phyloP scores from a whole-genome alignment of 2,113 vertebrate species.

The Gadus macrocephalus region DNA sequence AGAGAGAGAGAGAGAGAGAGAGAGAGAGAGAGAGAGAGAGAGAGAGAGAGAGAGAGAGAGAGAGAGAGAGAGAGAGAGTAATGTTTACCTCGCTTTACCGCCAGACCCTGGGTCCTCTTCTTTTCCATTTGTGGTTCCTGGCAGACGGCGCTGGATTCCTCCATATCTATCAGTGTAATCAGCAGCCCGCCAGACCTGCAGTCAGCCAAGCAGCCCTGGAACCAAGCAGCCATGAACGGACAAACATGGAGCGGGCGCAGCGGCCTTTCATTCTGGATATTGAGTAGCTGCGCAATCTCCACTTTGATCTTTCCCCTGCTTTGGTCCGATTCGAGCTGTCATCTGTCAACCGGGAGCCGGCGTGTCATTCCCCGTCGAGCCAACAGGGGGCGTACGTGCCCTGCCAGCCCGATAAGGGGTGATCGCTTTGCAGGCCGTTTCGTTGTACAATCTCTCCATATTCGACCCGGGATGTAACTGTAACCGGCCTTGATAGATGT shows the following conservation, averaged over 20 bases:
- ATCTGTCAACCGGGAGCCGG: slow-evolving; percentile 31
- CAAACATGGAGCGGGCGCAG: slow-evolving; percentile 63
- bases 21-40: slow-evolving; percentile 47
- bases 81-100: slow-evolving; percentile 77
- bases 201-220: slow-evolving; percentile 61
- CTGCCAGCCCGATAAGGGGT: neutral
- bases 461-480: neutral
- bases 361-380: slow-evolving; percentile 41
- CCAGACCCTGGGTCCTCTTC: slow-evolving; percentile 70
- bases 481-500: neutral
- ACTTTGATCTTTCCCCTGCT: slow-evolving; percentile 18
- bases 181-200: slow-evolving; percentile 73
- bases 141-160: slow-evolving; percentile 77
- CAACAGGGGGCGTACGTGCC: slow-evolving; percentile 75
- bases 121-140: slow-evolving; percentile 74
- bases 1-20: neutral
- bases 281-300: slow-evolving; percentile 45
- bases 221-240: slow-evolving; percentile 58
- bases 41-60: neutral
- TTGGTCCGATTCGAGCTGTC: slow-evolving; percentile 27
- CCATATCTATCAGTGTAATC: slow-evolving; percentile 80
- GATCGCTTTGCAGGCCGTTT: neutral
- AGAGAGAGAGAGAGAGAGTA: slow-evolving; percentile 53
- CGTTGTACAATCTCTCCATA: neutral
- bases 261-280: slow-evolving; percentile 52